Base-by-base conservation (phyloP, 2,797 vertebrate genomes). In the Agapornis canus region DNA sequence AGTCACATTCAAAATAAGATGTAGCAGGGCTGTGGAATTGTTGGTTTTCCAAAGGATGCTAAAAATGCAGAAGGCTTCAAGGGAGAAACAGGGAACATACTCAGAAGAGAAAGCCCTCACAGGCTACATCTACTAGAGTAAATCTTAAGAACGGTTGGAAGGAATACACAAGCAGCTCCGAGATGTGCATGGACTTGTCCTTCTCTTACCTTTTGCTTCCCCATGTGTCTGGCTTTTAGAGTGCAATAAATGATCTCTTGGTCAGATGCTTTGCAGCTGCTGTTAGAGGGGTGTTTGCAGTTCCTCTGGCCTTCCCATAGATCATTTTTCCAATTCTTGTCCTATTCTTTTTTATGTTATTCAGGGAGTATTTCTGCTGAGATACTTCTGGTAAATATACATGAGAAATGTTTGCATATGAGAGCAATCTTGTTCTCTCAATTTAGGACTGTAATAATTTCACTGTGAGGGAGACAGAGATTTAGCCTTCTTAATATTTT, bases 101-200 rank as follows among this genome's bases (percentile, higher is more conserved):
- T 31, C 21, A 15, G 27, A 54, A 70, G 12, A 48, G 5, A 61
- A 27, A 72, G 29, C 6, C 4, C 20, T 12, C 10, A 52, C 3
- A 8, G 31, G 21, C 4, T 48, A 31, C 31, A 14, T 3, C 35
- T 20, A 22, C n/a, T 1, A 57, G 13, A 65, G 26, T 25, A 63
- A 27, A 29, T 25, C 2, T 9, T 54, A 25, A 42, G 23, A 47
- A 35, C 1, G 51, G 10, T 14, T 21, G 23, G 64, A 73, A 40
- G 65, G 12, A 26, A n/a, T 0, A 0, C 7, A 10, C 5, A 17
- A 65, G 6, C 45, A 61, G 47, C 2, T 37, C 19, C 1, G 1
- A 47, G 43, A 23, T 81, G 32, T 10, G 17, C 23, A 13, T 1
- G 4, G 43, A 17, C 37, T 51, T 23, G 27, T 26, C 31, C n/a